phyloP scores from a whole-genome alignment of 2,797 vertebrate species.

The Gymnothorax javanicus region DNA sequence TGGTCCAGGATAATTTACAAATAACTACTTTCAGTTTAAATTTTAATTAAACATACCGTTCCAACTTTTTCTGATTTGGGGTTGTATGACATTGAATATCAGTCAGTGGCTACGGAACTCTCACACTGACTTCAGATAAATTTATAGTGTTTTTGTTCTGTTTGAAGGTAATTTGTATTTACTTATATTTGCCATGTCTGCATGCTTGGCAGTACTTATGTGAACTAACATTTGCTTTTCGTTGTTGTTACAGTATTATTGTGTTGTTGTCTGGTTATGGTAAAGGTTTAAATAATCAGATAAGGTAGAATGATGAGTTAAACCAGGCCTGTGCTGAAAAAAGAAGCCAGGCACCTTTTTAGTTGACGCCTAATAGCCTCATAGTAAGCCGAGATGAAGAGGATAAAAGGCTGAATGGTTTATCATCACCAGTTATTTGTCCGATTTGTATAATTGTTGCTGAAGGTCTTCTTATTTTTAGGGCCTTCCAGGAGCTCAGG shows the following conservation, averaged over 20 bases:
- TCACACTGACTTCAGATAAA: neutral
- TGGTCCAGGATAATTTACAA: no score
- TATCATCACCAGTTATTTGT: neutral
- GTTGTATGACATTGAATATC: neutral
- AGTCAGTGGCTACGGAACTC: neutral
- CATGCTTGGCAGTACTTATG: neutral
- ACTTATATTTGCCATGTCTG: neutral
- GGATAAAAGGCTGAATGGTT: neutral
- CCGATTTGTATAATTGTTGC: neutral
- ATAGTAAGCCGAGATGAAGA: neutral
- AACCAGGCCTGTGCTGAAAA: neutral
- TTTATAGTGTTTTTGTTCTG: neutral
- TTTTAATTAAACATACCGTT: no score
- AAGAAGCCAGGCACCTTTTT: neutral
- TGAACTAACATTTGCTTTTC: neutral
- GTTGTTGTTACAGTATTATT: neutral
- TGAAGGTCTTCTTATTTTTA: constrained; percentile 47
- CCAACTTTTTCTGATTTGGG: no score
- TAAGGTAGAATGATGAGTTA: neutral
- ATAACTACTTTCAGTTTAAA: no score
- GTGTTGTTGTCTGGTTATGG: neutral
- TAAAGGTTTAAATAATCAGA: neutral
- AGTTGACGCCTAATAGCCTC: neutral
- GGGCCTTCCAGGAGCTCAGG: constrained; percentile 79
- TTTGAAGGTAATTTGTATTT: neutral